A percentile compares a stretch with the other conserved stretches of the same genome.
Conservation (phyloP, 2,797 vertebrate species). For the Pseudochromis fuscus region DNA sequence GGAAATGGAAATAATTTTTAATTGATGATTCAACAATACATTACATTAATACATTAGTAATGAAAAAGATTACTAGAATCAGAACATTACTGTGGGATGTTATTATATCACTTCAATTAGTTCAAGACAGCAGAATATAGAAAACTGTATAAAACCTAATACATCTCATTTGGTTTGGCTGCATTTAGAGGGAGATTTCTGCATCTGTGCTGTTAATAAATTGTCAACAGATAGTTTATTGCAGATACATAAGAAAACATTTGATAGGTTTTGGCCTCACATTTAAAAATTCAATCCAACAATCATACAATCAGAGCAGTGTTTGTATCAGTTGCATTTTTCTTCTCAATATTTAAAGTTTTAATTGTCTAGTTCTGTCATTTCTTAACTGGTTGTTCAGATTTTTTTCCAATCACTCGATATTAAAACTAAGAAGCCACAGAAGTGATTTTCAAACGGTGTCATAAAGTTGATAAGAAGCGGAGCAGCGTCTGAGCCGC, state of each 20-base stretch:
- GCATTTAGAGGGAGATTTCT: conserved; percentile 28
- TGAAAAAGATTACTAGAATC: conserved; percentile 11
- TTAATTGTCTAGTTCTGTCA: too few species aligned
- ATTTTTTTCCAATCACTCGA: too few species aligned
- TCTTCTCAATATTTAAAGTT: too few species aligned
- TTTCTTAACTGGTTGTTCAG: too few species aligned
- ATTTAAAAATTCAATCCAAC: too few species aligned
- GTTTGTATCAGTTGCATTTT: too few species aligned
- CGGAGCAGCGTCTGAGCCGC: conserved; percentile 20
- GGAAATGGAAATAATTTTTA: conserved; percentile 35
- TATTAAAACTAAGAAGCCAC: conserved; percentile 2
- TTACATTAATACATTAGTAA: conserved; percentile 31
- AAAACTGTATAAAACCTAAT: too few species aligned
- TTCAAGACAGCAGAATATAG: conserved; percentile 13
- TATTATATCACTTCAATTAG: background rate
- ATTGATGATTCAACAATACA: conserved; percentile 40
- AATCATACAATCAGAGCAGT: too few species aligned
- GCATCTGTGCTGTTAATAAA: conserved; percentile 28
- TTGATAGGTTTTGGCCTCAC: conserved; percentile 11
- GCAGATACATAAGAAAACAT: background rate
- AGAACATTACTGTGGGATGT: conserved; percentile 19
- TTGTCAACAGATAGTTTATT: conserved; percentile 18
- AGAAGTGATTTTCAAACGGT: background rate
- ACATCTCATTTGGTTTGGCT: background rate
- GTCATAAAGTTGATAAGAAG: conserved; percentile 5